Evolutionary conservation across 2,113 vertebrate species (phyloP).

Genomic region (Oryzias celebensis): DNA sequence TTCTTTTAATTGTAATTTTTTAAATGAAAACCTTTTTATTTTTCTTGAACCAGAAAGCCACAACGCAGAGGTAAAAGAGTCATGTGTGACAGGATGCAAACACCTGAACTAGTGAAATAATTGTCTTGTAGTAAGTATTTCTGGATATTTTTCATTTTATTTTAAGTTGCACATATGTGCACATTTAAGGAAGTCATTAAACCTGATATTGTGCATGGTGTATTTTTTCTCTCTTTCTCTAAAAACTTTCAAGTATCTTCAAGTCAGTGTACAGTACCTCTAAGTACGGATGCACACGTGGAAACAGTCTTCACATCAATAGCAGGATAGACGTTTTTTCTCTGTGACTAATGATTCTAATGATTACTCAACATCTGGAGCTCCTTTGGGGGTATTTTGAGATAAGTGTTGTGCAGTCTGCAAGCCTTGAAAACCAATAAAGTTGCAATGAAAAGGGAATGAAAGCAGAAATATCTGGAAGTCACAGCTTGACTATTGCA

Average conservation of each 20-base stretch:
- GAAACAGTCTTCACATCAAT: slow-evolving; percentile 53
- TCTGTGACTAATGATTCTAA: slow-evolving; percentile 54
- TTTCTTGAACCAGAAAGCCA: too few relatives aligned
- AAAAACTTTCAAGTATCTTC: slow-evolving; percentile 20
- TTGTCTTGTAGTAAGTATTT: too few relatives aligned
- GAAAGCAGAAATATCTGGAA: not conserved
- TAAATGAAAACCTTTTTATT: too few relatives aligned
- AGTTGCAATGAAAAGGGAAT: too few relatives aligned
- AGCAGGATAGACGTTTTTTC: slow-evolving; percentile 28
- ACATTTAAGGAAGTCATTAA: not conserved
- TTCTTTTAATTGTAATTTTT: too few relatives aligned
- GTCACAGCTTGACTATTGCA: not conserved
- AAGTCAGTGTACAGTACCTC: slow-evolving; percentile 34
- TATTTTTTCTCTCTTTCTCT: not conserved
- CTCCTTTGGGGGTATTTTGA: slow-evolving; percentile 55
- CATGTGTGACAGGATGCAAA: too few relatives aligned
- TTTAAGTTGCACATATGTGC: not conserved
- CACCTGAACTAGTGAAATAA: too few relatives aligned
- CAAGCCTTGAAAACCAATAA: slow-evolving; percentile 25
- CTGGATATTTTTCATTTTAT: too few relatives aligned
- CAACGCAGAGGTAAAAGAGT: too few relatives aligned
- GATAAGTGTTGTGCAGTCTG: slow-evolving; percentile 49
- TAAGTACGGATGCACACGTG: slow-evolving; percentile 46
- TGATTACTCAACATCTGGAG: slow-evolving; percentile 71
- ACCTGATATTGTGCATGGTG: not conserved